Evolutionary conservation across 2,888 invertebrate genomes (phyloP).

Genomic region (Panopea generosa): DNA sequence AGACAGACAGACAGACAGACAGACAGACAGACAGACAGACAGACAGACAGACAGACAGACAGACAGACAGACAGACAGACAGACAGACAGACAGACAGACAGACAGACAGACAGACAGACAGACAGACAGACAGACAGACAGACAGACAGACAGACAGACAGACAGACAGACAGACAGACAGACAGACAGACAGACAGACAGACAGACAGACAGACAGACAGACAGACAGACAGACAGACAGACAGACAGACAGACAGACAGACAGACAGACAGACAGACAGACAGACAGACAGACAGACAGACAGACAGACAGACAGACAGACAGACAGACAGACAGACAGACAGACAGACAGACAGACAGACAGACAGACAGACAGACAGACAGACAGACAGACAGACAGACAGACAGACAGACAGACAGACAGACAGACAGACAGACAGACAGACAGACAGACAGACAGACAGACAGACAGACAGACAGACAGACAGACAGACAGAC

Average conservation of each 20-base stretch:
- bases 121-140: conserved; percentile 12
- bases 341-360: conserved; percentile 12
- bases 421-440: conserved; percentile 12
- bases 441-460: conserved; percentile 12
- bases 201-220: conserved; percentile 12
- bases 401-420: conserved; percentile 12
- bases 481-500: conserved; percentile 12
- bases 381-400: conserved; percentile 12
- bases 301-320: conserved; percentile 12
- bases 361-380: conserved; percentile 12
- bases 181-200: conserved; percentile 12
- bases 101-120: conserved; percentile 12
- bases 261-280: conserved; percentile 12
- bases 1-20: conserved; percentile 12
- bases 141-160: conserved; percentile 12
- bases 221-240: conserved; percentile 12
- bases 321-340: conserved; percentile 12
- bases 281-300: conserved; percentile 12
- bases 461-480: conserved; percentile 12
- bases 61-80: conserved; percentile 12
- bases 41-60: conserved; percentile 12
- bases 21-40: conserved; percentile 12
- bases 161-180: conserved; percentile 12
- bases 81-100: conserved; percentile 12
- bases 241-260: conserved; percentile 12